These are phyloP conservation scores for Steinernema scapterisci DNA, from an alignment of 2,888 invertebrate species.

Conservation along the genomic window DNA sequence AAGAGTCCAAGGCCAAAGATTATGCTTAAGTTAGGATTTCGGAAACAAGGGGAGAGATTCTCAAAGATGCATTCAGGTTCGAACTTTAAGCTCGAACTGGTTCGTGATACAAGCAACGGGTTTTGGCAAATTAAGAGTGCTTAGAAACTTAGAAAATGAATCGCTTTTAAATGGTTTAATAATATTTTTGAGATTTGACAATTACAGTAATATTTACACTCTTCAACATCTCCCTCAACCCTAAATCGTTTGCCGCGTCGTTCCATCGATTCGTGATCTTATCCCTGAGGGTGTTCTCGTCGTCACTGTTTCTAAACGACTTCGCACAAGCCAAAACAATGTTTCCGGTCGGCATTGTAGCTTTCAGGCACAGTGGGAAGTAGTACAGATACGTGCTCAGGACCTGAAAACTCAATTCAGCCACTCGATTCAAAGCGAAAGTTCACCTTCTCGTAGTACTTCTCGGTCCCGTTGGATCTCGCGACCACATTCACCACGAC, in stretches of 20 bases:
- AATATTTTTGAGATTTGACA: background rate
- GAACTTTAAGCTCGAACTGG: too few species aligned
- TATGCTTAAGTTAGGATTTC: too few species aligned
- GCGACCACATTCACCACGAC: constrained; percentile 22
- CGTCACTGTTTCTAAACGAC: background rate
- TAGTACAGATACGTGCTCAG: background rate
- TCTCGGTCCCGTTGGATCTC: background rate
- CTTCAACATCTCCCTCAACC: background rate
- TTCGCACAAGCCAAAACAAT: constrained; percentile 9
- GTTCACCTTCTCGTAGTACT: background rate
- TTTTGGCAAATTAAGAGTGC: too few species aligned
- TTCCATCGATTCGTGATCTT: constrained; percentile 15
- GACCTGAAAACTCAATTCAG: background rate
- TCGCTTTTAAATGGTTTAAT: too few species aligned
- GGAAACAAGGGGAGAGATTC: too few species aligned
- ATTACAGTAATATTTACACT: constrained; percentile 1
- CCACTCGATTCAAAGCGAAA: background rate
- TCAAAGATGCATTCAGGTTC: too few species aligned
- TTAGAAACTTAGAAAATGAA: too few species aligned
- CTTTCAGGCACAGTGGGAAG: constrained; percentile 2
- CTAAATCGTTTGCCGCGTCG: background rate
- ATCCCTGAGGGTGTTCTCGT: constrained; percentile 9
- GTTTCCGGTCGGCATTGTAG: constrained; percentile 5
- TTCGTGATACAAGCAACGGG: too few species aligned
- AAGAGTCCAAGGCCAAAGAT: too few species aligned